Evolutionary conservation across 2,888 invertebrate species (phyloP), one percentile per base, ranked within the genome.

Genomic region (Alviniconcha strummeri): DNA sequence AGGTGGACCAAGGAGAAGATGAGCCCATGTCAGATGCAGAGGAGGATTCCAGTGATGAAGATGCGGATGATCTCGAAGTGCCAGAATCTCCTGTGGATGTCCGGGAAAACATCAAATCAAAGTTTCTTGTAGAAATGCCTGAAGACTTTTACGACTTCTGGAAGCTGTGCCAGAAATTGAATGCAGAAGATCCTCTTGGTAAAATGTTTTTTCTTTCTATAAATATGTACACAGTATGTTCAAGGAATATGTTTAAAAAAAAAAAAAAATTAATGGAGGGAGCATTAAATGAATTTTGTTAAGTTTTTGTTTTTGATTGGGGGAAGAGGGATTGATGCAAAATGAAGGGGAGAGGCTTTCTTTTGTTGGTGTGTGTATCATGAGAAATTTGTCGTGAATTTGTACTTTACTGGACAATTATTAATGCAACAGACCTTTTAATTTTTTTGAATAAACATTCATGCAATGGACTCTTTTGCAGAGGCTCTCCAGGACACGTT

Each of bases 81-180:
- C 54, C 92, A 17, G 88, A 90, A 92, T 95, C 89, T 80, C 94
- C 95, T 55, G 92, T 93, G 79, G 95, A 95, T 88, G 93, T 94
- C 82, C 94, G 94, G 90, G 92, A 93, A 85, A 96, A 95, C 87
- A 96, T 97, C 79, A 95, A 96, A 89, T 95, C 96, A 83, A 95
- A 97, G 88, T 98, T 98, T 93, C 93, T 97, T 57, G 95, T 97
- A 0, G 95, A 96, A 86, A 97, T 98, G 97, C 98, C 98, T 0
- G 93, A 95, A n/a, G 98, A 98, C 93, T 98, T 98, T 93, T 98
- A 96, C 90, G 94, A 95, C 84, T 97, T 98, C 92, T 97, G 96
- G 95, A 95, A 97, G 78, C 96, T 97, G 90, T 96, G 97, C 85
- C 94, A 88, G 86, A 80, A 60, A 56, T 55, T 81, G 15, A 84